A percentile compares a stretch with the other conserved stretches of the same genome.
These are phyloP conservation scores for Thoracochromis brauschi DNA, from an alignment of 2,113 vertebrate genomes.

Conservation along the genomic window DNA sequence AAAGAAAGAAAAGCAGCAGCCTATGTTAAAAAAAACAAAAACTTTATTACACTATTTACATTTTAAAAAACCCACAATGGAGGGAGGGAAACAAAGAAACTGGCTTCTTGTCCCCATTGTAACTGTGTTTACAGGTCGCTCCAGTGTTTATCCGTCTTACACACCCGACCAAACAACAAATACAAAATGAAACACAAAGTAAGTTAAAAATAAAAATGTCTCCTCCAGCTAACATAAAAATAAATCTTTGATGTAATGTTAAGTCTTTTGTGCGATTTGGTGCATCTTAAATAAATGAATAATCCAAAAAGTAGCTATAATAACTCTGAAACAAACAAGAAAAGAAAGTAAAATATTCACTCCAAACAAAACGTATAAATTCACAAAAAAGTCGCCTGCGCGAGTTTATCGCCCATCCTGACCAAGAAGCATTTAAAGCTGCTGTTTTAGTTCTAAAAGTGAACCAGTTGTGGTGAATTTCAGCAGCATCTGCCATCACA, in stretches of 20 bases:
- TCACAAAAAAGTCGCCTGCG: accelerated
- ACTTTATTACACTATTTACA: not conserved
- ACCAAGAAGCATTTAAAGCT: not conserved
- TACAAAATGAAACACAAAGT: not conserved
- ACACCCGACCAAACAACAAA: not conserved
- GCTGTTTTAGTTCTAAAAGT: not conserved
- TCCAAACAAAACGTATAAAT: not conserved
- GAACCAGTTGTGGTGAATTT: not conserved
- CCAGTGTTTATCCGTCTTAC: not conserved
- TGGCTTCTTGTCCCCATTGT: not conserved
- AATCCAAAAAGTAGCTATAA: not conserved
- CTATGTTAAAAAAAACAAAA: not conserved
- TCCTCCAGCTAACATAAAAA: not conserved
- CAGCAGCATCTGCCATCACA: not conserved
- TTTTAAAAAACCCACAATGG: not conserved
- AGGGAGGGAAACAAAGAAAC: not conserved
- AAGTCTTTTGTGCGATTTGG: not conserved
- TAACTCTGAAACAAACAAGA: not conserved
- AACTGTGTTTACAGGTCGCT: not conserved
- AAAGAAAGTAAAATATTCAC: not conserved
- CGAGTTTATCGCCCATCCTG: not conserved
- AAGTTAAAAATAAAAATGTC: not conserved
- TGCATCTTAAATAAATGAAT: not conserved
- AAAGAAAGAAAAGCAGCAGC: not conserved
- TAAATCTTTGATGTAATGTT: not conserved